Percentiles rank a stretch among this genome's conserved stretches.
These are phyloP conservation scores for Heliconius hewitsoni DNA, from an alignment of 1,140 invertebrate species.

Conservation along the genomic window DNA sequence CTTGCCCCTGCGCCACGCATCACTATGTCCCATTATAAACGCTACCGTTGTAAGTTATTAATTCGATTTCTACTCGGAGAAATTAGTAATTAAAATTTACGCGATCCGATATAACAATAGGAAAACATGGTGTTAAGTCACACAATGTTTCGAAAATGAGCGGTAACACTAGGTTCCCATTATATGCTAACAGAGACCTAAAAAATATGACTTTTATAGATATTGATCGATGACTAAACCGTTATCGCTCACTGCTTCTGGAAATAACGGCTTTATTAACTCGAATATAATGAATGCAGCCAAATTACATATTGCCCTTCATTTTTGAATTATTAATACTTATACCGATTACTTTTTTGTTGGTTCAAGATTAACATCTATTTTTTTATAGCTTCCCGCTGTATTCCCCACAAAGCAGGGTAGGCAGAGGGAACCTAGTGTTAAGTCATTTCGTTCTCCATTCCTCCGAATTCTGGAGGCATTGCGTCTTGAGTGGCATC, in stretches of 20 bases:
- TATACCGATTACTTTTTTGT: not conserved
- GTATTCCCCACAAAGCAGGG: not conserved
- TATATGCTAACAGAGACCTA: not conserved
- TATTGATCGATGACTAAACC: not conserved
- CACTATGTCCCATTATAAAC: too few species aligned
- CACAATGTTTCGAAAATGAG: not conserved
- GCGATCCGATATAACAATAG: too few species aligned
- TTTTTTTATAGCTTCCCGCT: not conserved
- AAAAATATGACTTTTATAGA: not conserved
- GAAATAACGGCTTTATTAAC: not conserved
- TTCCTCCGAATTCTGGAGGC: too few species aligned
- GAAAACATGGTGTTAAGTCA: too few species aligned
- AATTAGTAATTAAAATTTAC: too few species aligned
- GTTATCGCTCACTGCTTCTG: not conserved
- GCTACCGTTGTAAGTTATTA: too few species aligned
- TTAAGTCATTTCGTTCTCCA: too few species aligned
- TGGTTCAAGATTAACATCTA: not conserved
- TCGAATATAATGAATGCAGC: slow-evolving; percentile 4
- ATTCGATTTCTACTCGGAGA: too few species aligned
- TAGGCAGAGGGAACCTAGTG: too few species aligned
- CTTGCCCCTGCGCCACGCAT: too few species aligned
- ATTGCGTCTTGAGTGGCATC: too few species aligned
- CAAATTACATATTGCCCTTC: not conserved
- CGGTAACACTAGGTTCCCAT: not conserved
- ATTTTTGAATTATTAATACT: slow-evolving; percentile 4